These are phyloP conservation scores for Drosophila demipolita DNA, from an alignment of 2,888 invertebrate species.

Conservation along the genomic window DNA sequence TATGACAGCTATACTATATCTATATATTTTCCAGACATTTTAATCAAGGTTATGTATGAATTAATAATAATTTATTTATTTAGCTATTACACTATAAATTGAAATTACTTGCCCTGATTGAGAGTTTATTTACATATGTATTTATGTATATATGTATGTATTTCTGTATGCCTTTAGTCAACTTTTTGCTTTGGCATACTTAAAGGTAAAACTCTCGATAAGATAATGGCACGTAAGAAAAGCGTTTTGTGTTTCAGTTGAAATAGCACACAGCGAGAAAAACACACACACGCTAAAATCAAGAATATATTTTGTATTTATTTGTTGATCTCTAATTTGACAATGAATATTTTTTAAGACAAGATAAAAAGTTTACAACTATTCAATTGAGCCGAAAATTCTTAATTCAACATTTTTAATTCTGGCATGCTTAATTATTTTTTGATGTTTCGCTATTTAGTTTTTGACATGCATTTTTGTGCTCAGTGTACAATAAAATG, in stretches of 20 bases:
- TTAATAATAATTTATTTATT: neutral
- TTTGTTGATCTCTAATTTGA: neutral
- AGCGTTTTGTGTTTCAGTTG: neutral
- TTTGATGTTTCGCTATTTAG: neutral
- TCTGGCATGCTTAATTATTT: neutral
- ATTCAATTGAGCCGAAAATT: neutral
- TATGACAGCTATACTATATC: neutral
- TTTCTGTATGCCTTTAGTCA: constrained; percentile 4
- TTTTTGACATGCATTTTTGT: constrained; percentile 25
- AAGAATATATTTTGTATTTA: neutral
- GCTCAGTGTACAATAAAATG: constrained; percentile 1
- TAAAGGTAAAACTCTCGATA: constrained; percentile 56
- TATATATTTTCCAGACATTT: too few species aligned
- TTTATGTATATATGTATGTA: neutral
- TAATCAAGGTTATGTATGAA: neutral
- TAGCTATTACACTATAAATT: neutral
- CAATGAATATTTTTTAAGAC: neutral
- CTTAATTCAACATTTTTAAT: neutral
- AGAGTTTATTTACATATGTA: neutral
- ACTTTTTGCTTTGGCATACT: constrained; percentile 49
- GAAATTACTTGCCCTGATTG: neutral
- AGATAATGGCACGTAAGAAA: constrained; percentile 49
- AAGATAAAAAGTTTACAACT: neutral
- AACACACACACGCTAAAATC: neutral
- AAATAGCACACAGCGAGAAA: constrained; percentile 16